These are phyloP conservation scores for Apantesis nais DNA, from an alignment of 2,888 invertebrate species.

Conservation along the genomic window DNA sequence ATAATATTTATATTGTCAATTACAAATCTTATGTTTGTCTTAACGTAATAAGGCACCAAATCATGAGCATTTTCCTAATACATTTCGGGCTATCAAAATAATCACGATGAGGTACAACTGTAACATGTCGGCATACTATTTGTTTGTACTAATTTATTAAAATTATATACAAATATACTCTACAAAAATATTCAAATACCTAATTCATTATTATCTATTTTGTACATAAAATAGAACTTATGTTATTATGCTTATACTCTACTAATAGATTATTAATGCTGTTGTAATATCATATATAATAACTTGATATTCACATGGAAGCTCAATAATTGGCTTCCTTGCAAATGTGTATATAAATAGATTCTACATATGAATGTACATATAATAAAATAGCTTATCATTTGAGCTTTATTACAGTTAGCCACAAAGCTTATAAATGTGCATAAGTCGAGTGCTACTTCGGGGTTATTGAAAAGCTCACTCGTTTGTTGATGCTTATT, in stretches of 20 bases:
- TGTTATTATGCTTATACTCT: slow-evolving; percentile 45
- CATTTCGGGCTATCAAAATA: slow-evolving; percentile 34
- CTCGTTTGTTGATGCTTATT: slow-evolving; percentile 19
- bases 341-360: slow-evolving; percentile 45
- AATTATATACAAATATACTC: slow-evolving; percentile 59
- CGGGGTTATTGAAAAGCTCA: slow-evolving; percentile 28
- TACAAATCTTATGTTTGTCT: slow-evolving; percentile 50
- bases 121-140: slow-evolving; percentile 49
- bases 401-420: slow-evolving; percentile 53
- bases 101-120: slow-evolving; percentile 33
- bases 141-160: slow-evolving; percentile 68
- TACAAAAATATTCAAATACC: slow-evolving; percentile 51
- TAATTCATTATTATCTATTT: slow-evolving; percentile 50
- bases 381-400: slow-evolving; percentile 41
- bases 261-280: slow-evolving; percentile 29
- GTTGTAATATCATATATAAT: slow-evolving; percentile 37
- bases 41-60: slow-evolving; percentile 69
- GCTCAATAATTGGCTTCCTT: slow-evolving; percentile 50
- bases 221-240: slow-evolving; percentile 56
- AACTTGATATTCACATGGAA: slow-evolving; percentile 44
- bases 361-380: slow-evolving; percentile 27
- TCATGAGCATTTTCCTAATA: slow-evolving; percentile 57
- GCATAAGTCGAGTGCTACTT: slow-evolving; percentile 41
- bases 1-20: slow-evolving; percentile 41
- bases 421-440: slow-evolving; percentile 41